These are phyloP conservation scores for Cyclina sinensis DNA, from an alignment of 1,140 invertebrate genomes.

Conservation along the genomic window DNA sequence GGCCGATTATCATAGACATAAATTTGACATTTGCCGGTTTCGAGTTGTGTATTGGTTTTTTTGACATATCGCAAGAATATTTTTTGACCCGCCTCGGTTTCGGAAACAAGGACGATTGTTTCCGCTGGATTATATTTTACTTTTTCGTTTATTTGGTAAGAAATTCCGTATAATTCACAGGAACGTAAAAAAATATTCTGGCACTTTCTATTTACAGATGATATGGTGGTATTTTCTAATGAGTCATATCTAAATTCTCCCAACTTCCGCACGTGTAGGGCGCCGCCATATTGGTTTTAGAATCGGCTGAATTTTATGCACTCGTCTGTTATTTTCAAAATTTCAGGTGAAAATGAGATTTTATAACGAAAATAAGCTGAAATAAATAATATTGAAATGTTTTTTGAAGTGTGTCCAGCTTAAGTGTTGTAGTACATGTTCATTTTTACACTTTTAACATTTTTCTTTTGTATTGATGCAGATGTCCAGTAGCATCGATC, in stretches of 20 bases:
- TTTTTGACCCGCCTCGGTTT: constrained; percentile 3
- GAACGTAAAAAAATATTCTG: too few relatives aligned
- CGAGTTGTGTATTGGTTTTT: constrained; percentile 64
- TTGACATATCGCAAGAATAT: constrained; percentile 39
- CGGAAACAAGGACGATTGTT: not conserved
- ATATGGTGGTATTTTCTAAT: not conserved
- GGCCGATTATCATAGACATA: not conserved
- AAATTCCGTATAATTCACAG: too few relatives aligned
- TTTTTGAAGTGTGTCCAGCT: too few relatives aligned
- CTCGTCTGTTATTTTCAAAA: constrained; percentile 61
- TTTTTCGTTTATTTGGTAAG: constrained; percentile 3
- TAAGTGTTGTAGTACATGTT: too few relatives aligned
- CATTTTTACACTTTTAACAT: too few relatives aligned
- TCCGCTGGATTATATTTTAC: not conserved
- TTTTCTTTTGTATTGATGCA: constrained; percentile 48
- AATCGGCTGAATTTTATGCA: constrained; percentile 43
- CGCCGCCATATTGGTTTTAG: constrained; percentile 66
- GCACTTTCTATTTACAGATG: too few relatives aligned
- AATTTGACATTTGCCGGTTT: constrained; percentile 59
- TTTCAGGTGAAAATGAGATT: constrained; percentile 28
- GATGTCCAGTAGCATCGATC: constrained; percentile 84
- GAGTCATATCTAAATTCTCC: constrained; percentile 65
- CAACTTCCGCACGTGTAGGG: constrained; percentile 67
- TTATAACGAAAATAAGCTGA: not conserved
- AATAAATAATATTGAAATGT: too few relatives aligned